Evolutionary conservation across 2,888 invertebrate genomes (phyloP), one percentile per base, ranked within the genome.

Genomic region (Boloria euphrosyne): DNA sequence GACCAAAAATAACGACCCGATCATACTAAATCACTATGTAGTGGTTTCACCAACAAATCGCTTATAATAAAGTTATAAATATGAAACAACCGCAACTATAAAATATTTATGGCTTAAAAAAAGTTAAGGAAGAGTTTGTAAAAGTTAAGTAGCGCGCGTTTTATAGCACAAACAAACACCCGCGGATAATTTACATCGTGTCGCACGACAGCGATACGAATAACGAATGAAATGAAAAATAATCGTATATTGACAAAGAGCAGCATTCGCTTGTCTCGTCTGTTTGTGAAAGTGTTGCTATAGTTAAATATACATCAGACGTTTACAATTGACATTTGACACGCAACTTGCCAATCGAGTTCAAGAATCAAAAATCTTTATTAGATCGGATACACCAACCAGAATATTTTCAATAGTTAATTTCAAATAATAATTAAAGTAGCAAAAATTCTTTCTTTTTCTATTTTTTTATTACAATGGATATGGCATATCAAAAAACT

Each of bases 1-100:
- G 50, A 71, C 71, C 72, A 57, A 74, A 76, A 76, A 75, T 76
- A 76, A 71, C 73, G 68, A 68, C 51, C 65, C 69, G 66, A 65
- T 68, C 71, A 70, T 67, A 69, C 61, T 71, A 72, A 71, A 70
- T 71, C 68, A 67, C 66, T 64, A 62, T 52, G 54, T 54, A 57
- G 57, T 47, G 57, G 47, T 68, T 68, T 63, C 59, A 59, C 53
- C 44, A 65, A 47, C 65, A 49, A 63, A 62, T 50, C 16, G 49
- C 38, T 13, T 63, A 58, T 52, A 66, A 64, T 64, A 59, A 18
- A 65, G 57, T 65, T 52, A 46, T 59, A 51, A 31, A 65, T 46
- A 52, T 47, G n/a, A 59, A 38, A 43, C 22, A 50, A 53, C 31
- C 13, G 53, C 31, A 18, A 22, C 52, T 65, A 38, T 53, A 52